A percentile compares a stretch with the other conserved stretches of the same genome.
Conservation (phyloP, 2,113 vertebrate genomes). For the Plecturocebus donacophilus region DNA sequence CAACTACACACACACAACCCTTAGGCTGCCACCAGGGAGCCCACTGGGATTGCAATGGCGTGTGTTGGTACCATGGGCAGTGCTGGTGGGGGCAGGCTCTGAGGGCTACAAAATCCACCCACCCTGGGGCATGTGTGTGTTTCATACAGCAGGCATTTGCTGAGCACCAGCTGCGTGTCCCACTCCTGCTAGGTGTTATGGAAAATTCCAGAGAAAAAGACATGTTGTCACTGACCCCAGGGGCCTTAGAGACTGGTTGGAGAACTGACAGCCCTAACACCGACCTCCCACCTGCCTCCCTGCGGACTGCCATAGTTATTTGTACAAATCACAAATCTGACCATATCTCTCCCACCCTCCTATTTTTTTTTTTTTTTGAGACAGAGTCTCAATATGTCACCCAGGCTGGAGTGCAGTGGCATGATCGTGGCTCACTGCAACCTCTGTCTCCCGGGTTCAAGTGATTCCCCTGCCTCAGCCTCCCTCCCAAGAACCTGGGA, state of each 20-base stretch:
- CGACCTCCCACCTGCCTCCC: neutral
- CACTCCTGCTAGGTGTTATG: neutral
- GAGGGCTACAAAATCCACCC: neutral
- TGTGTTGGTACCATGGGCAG: slow-evolving; percentile 54
- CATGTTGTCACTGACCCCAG: neutral
- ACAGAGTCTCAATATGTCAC: no score
- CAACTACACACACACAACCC: neutral
- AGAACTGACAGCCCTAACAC: neutral
- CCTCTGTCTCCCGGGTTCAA: no score
- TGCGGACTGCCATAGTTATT: neutral
- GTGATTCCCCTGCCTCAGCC: no score
- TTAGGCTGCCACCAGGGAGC: neutral
- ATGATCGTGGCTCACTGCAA: no score
- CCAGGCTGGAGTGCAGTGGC: no score
- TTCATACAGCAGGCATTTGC: neutral
- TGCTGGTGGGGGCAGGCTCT: fast-evolving
- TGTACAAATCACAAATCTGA: neutral
- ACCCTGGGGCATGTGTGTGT: neutral
- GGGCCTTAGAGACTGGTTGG: neutral
- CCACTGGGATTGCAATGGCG: neutral
- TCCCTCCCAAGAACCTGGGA: no score
- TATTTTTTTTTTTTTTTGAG: no score
- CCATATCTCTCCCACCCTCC: neutral
- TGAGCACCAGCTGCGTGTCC: neutral
- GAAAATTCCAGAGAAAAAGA: neutral